Base-by-base conservation (phyloP, 1,140 invertebrate genomes). In the Oedothorax gibbosus region DNA sequence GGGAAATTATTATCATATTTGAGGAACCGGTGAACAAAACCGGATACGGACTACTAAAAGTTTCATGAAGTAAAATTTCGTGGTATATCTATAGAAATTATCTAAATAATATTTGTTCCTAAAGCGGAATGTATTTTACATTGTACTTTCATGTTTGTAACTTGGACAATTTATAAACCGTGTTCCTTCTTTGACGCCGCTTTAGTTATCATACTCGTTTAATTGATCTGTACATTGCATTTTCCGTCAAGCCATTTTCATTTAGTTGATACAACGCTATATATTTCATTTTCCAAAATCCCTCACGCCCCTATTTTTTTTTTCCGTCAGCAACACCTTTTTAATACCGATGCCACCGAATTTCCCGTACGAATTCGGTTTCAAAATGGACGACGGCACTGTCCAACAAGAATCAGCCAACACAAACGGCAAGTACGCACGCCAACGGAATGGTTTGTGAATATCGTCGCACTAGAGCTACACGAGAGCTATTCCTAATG, bases 381-480 rank as follows among this genome's bases (percentile, higher is more conserved):
- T 21, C 54, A 49, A 76, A 49, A 79, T 85, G 73, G 82, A 85
- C 53, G 72, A 85, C 21, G 82, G 82, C 8, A 85, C 73, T 2
- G 12, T 68, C 6, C 66, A 71, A 53, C 85, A 88, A 64, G 87
- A 88, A 35, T 77, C 81, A 50, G 79, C 78, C n/a, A 86, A 87
- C 83, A 86, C 86, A 57, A 75, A 86, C 50, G 87, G 87, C n/a
- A n/a, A n/a, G n/a, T n/a, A n/a, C n/a, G n/a, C n/a, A n/a, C n/a
- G n/a, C n/a, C n/a, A n/a, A n/a, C n/a, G n/a, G n/a, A n/a, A n/a
- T n/a, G n/a, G n/a, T n/a, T n/a, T n/a, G n/a, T n/a, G n/a, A n/a
- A n/a, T n/a, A n/a, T n/a, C n/a, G n/a, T n/a, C 20, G 66, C 68
- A 60, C 86, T 87, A 12, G 86, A 87, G 57, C 87, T 87, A 60